phyloP scores from a whole-genome alignment of 53 echinoderm and acorn worm species.

The Echinarachnius parma region DNA sequence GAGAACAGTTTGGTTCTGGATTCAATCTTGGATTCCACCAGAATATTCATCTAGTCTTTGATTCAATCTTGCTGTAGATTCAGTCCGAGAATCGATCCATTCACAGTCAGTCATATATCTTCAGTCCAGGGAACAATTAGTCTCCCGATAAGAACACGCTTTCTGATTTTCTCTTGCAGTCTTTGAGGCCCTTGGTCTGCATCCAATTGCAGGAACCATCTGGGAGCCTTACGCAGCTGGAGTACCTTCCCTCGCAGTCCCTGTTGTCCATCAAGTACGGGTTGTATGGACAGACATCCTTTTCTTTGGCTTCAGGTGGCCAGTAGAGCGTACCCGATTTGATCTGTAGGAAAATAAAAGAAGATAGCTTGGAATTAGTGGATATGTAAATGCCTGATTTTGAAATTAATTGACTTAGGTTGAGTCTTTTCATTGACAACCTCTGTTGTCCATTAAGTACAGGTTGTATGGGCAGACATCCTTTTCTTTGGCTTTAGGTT shows the following conservation, averaged over 20 bases:
- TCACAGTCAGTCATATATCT: no score
- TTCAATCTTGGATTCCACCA: no score
- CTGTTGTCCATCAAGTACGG: constrained; percentile 59
- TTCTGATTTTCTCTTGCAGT: constrained; percentile 16
- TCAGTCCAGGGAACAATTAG: no score
- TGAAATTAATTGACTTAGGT: constrained; percentile 73
- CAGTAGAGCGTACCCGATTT: constrained; percentile 76
- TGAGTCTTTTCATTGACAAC: constrained; percentile 80
- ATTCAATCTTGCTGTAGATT: no score
- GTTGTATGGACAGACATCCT: constrained; percentile 86
- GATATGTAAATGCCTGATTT: background rate
- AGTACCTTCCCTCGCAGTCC: constrained; percentile 84
- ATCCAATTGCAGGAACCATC: constrained; percentile 87
- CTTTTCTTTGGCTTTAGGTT: constrained; percentile 65
- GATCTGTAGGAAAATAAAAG: constrained; percentile 49
- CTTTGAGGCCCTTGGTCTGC: constrained; percentile 34
- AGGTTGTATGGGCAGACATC: constrained; percentile 87
- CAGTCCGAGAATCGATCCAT: no score
- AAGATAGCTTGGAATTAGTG: no score
- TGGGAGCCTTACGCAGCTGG: constrained; percentile 67
- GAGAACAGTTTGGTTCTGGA: no score
- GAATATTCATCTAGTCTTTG: no score
- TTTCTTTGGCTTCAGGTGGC: constrained; percentile 67
- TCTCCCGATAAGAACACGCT: no score
- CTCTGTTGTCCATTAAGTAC: constrained; percentile 58